These are phyloP conservation scores for Aphelocoma californica DNA, from an alignment of 2,797 vertebrate species.

Conservation along the genomic window DNA sequence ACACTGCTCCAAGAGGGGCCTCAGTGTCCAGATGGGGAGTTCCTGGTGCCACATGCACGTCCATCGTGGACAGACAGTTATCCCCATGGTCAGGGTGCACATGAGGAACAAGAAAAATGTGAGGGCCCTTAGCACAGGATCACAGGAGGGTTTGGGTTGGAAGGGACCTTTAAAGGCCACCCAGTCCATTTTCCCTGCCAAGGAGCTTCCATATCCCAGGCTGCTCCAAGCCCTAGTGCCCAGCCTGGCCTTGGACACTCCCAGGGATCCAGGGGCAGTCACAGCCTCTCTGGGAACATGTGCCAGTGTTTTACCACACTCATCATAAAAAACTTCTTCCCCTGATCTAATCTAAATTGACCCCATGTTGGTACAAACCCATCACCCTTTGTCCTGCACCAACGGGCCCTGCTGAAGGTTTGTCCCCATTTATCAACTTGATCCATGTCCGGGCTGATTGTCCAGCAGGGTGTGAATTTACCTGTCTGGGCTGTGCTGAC, in stretches of 20 bases:
- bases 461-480: not conserved
- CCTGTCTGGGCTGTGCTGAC: not conserved
- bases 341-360: too few species aligned
- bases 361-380: not conserved
- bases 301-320: not conserved
- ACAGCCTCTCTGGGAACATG: not conserved
- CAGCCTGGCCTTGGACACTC: not conserved
- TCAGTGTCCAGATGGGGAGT: not conserved
- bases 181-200: too few species aligned
- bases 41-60: not conserved
- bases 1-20: not conserved
- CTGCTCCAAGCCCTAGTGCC: not conserved
- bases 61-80: not conserved
- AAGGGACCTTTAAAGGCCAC: not conserved
- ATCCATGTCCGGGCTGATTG: not conserved
- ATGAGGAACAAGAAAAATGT: not conserved
- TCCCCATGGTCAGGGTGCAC: not conserved
- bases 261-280: not conserved
- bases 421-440: not conserved
- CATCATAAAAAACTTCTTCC: not conserved
- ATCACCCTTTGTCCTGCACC: not conserved
- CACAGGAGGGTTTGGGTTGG: not conserved
- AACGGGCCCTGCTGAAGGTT: rapidly evolving
- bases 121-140: not conserved
- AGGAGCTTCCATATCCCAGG: not conserved